Conservation (phyloP, 2,888 invertebrate species). For the Acleris literana region DNA sequence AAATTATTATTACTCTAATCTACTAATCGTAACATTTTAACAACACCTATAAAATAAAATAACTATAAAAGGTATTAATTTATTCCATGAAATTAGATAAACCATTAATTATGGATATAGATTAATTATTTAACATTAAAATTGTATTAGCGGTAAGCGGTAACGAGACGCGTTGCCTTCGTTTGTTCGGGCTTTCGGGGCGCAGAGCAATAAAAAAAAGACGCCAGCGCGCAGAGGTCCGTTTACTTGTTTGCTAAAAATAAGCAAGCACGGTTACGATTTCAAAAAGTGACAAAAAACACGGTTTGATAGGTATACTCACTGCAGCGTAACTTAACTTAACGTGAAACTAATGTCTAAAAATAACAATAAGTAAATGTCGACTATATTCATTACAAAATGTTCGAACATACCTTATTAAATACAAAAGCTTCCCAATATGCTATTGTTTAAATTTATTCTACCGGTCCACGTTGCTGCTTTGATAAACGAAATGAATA, state of each 20-base stretch:
- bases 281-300: neutral
- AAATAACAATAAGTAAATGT: constrained; percentile 17
- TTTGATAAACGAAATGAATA: constrained; percentile 14
- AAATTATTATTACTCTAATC: no score
- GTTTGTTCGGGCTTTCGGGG: neutral
- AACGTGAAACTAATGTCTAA: constrained; percentile 13
- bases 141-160: neutral
- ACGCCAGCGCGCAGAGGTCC: constrained; percentile 6
- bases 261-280: constrained; percentile 10
- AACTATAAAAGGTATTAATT: no score
- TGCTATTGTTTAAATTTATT: neutral
- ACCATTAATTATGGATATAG: neutral
- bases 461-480: constrained; percentile 24
- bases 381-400: constrained; percentile 2
- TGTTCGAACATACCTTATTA: constrained; percentile 23
- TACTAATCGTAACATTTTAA: no score
- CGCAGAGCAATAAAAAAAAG: constrained; percentile 2
- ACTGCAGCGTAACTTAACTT: constrained; percentile 13
- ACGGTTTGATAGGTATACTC: neutral
- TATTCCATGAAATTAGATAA: no score
- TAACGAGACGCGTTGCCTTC: neutral
- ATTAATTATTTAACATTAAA: neutral
- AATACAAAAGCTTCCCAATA: constrained; percentile 24
- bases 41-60: no score
- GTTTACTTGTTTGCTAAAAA: constrained; percentile 18